phyloP scores from a whole-genome alignment of 2,113 vertebrate genomes.

The Podarcis cretensis region DNA sequence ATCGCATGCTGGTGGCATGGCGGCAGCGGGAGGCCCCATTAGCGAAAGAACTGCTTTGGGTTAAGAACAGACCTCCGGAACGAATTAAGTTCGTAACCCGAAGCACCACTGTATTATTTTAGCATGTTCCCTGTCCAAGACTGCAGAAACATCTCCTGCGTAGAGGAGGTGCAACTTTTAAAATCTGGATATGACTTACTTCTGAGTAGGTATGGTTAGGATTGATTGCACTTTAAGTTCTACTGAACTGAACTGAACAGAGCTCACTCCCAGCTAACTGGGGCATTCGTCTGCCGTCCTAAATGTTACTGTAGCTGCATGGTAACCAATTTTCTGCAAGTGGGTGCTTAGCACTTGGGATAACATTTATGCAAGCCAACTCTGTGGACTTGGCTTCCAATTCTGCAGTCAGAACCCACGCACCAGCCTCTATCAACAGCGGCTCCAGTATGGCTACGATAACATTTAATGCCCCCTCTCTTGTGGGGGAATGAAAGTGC shows the following conservation, averaged over 20 bases:
- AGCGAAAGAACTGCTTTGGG: no score
- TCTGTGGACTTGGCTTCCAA: neutral
- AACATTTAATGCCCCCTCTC: neutral
- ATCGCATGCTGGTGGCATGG: rapidly evolving
- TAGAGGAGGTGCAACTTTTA: neutral
- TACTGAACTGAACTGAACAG: no score
- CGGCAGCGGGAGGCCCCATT: no score
- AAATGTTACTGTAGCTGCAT: neutral
- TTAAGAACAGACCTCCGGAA: no score
- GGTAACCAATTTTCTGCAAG: neutral
- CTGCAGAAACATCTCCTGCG: neutral
- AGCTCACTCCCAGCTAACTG: no score
- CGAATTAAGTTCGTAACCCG: no score
- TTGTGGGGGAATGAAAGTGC: neutral
- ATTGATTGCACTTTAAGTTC: no score
- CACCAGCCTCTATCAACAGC: neutral
- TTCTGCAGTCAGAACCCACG: neutral
- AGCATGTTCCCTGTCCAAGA: neutral
- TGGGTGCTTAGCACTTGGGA: neutral
- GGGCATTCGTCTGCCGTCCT: neutral
- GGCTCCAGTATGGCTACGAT: neutral
- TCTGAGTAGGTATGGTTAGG: no score
- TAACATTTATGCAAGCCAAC: neutral
- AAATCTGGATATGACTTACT: neutral
- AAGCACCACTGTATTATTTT: neutral